Conservation (phyloP, 2,888 invertebrate genomes). For the Leptopilina drosophilae region DNA sequence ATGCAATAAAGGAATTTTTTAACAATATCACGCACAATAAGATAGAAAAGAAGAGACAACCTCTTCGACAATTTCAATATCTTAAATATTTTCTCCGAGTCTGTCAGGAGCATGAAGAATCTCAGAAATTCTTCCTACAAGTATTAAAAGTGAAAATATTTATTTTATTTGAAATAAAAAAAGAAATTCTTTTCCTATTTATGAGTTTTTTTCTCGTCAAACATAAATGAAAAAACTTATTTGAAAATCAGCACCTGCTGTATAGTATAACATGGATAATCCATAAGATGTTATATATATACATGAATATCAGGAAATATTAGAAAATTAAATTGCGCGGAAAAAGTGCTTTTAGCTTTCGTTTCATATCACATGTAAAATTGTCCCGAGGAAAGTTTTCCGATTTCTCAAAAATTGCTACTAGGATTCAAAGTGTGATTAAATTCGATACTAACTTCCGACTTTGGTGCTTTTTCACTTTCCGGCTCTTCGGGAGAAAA, state of each 20-base stretch:
- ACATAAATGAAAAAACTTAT: too few relatives aligned
- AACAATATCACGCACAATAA: background rate
- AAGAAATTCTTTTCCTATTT: too few relatives aligned
- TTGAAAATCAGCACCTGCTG: too few relatives aligned
- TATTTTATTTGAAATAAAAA: background rate
- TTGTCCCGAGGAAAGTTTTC: background rate
- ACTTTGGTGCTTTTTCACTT: background rate
- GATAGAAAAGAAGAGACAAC: background rate
- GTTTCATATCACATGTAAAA: too few relatives aligned
- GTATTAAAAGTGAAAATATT: background rate
- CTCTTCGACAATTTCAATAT: conserved; percentile 24
- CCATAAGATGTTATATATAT: too few relatives aligned
- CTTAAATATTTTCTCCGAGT: conserved; percentile 17
- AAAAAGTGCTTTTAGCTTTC: too few relatives aligned
- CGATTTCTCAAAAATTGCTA: conserved; percentile 15
- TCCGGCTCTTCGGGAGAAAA: background rate
- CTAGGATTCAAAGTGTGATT: conserved; percentile 14
- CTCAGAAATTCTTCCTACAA: conserved; percentile 5
- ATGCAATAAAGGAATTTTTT: background rate
- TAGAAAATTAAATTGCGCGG: background rate
- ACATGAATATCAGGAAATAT: background rate
- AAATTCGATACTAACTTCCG: conserved; percentile 4
- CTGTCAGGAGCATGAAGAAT: conserved; percentile 22
- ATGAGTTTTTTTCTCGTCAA: too few relatives aligned
- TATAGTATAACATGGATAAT: too few relatives aligned